phyloP scores from a whole-genome alignment of 2,113 vertebrate species.

The Dasyprocta punctata region DNA sequence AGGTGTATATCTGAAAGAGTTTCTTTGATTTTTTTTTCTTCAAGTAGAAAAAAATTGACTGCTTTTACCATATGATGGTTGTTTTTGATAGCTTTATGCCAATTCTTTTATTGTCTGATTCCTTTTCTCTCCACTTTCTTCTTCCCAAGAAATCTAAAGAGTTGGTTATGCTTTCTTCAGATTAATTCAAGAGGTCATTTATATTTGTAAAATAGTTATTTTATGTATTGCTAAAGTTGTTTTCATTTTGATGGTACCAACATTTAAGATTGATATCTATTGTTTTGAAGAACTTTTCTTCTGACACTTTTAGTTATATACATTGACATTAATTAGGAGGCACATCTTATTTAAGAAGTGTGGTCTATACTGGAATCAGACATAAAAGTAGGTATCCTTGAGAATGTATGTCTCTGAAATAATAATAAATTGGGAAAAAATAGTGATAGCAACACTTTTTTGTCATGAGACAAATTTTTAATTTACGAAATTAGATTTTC shows the following conservation, averaged over 20 bases:
- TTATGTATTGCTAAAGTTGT: conserved; percentile 33
- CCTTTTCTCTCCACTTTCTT: neutral
- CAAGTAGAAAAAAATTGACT: neutral
- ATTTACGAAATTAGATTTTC: conserved; percentile 85
- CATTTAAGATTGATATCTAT: conserved; percentile 22
- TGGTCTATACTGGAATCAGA: neutral
- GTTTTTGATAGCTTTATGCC: conserved; percentile 26
- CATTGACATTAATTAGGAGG: conserved; percentile 74
- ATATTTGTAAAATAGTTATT: conserved; percentile 12
- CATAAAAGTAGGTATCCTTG: conserved; percentile 49
- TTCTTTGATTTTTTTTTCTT: conserved; percentile 32
- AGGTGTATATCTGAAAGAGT: neutral
- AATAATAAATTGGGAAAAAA: conserved; percentile 57
- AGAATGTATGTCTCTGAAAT: conserved; percentile 55
- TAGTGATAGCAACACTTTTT: conserved; percentile 58
- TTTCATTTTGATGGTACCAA: conserved; percentile 57
- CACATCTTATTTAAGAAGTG: conserved; percentile 55
- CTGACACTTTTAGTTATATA: conserved; percentile 45
- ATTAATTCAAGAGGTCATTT: conserved; percentile 52
- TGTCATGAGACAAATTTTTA: conserved; percentile 77
- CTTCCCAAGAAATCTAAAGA: conserved; percentile 19
- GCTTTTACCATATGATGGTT: neutral
- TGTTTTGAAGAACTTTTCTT: conserved; percentile 47
- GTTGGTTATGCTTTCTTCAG: conserved; percentile 53
- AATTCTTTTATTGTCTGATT: neutral